phyloP scores from a whole-genome alignment of 2,888 invertebrate species.

The Fabriciana adippe region DNA sequence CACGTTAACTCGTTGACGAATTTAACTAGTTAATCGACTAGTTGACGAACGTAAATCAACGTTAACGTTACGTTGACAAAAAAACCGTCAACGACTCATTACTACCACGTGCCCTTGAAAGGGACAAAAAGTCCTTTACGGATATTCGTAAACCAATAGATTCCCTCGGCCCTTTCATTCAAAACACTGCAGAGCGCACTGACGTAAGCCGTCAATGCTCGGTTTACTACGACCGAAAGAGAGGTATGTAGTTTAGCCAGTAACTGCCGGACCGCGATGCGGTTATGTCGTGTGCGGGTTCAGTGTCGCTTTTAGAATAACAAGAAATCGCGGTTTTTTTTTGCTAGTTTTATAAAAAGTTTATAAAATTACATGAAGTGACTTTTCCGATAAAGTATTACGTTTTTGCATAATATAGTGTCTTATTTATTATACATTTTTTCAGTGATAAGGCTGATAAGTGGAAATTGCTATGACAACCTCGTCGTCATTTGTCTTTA shows the following conservation, averaged over 20 bases:
- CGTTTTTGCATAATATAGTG: constrained; percentile 38
- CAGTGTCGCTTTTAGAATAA: constrained; percentile 20
- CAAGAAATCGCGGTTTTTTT: constrained; percentile 29
- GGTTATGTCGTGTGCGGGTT: constrained; percentile 50
- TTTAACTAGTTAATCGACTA: no score
- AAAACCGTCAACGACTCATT: no score
- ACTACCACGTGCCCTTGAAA: constrained; percentile 35
- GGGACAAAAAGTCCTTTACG: constrained; percentile 33
- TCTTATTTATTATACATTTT: constrained; percentile 60
- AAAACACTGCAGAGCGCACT: constrained; percentile 58
- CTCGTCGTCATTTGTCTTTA: constrained; percentile 54
- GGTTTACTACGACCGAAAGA: constrained; percentile 49
- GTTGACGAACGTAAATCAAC: no score
- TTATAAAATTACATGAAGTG: constrained; percentile 44
- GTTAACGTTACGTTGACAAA: no score
- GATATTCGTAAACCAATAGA: constrained; percentile 33
- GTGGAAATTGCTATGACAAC: constrained; percentile 72
- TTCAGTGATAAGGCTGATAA: constrained; percentile 66
- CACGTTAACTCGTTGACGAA: no score
- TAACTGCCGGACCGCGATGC: constrained; percentile 61
- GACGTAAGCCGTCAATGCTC: constrained; percentile 72
- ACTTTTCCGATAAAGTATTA: constrained; percentile 16
- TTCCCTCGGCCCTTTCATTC: constrained; percentile 59
- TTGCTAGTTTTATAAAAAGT: constrained; percentile 19
- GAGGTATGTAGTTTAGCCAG: constrained; percentile 45